A percentile compares a stretch with the other conserved stretches of the same genome.
Conservation (phyloP, 2,888 invertebrate genomes). For the Apotomis turbidana region DNA sequence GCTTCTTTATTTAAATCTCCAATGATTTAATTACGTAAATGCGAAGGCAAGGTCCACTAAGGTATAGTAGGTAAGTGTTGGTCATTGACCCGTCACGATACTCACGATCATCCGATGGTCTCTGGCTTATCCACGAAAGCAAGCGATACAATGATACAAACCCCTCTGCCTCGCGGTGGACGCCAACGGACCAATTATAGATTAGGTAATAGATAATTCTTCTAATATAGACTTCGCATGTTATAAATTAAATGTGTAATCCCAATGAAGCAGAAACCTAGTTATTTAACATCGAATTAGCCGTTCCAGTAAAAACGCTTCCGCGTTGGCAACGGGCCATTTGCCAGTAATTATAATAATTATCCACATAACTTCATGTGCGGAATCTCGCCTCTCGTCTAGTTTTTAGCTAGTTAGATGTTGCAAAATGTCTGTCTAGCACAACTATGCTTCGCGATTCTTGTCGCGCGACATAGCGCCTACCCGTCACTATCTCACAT, state of each 20-base stretch:
- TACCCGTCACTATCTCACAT: too few species aligned
- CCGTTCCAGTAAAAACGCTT: slow-evolving; percentile 20
- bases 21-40: slow-evolving; percentile 18
- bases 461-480: too few species aligned
- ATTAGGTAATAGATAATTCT: too few species aligned
- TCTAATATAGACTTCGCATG: too few species aligned
- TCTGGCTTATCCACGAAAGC: not conserved
- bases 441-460: too few species aligned
- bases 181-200: too few species aligned
- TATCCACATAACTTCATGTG: slow-evolving; percentile 25
- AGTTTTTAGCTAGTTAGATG: slow-evolving; percentile 25
- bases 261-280: slow-evolving; percentile 32
- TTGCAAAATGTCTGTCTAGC: too few species aligned
- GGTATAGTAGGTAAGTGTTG: slow-evolving; percentile 11
- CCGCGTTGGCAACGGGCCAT: slow-evolving; percentile 32
- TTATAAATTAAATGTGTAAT: too few species aligned
- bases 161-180: too few species aligned
- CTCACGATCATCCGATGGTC: not conserved
- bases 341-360: slow-evolving; percentile 39
- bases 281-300: slow-evolving; percentile 28
- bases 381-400: slow-evolving; percentile 18
- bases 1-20: slow-evolving; percentile 2
- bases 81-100: slow-evolving; percentile 17
- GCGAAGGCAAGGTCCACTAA: slow-evolving; percentile 9
- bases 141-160: too few species aligned